Evolutionary conservation across 2,113 vertebrate genomes (phyloP), one percentile per base, ranked within the genome.

Genomic region (Cebus imitator): DNA sequence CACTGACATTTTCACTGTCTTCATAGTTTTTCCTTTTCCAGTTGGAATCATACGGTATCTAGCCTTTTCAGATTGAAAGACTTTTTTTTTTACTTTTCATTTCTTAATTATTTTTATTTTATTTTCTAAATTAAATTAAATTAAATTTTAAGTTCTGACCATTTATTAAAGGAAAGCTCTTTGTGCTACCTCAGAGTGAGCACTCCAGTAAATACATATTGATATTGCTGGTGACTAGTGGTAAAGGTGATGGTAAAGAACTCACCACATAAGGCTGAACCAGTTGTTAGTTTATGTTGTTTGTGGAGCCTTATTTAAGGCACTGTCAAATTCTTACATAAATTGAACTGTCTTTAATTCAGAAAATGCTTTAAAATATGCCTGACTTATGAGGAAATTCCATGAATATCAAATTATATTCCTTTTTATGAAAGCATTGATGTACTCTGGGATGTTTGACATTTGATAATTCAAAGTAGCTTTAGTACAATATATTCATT

Each of bases 291-390:
- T 66, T 70, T 92, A 1, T 58, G 48, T 64, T 72, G 10, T 48
- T 75, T 76, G 16, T 55, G 48, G 48, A 50, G n/a, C 5, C 7
- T 14, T 94, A 16, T 17, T 87, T 64, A 66, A 70, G 10, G 23
- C 37, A 50, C 30, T 94, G 11, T 70, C 55, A 72, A 27, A 89
- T 93, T 93, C 32, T 87, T 97, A 10, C 10, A 66, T 17, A 72
- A 80, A 52, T 12, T 35, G 2, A 96, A 57, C 37, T 75, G 61
- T 6, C 58, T 96, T 95, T 83, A 85, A 50, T 75, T 93, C 14
- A 86, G 25, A 78, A 96, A 85, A 85, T 93, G 14, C 30, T n/a
- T 92, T 55, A 86, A 95, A 68, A 23, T 14, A 64, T 40, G n/a
- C 25, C 25, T 93, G 75, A 48, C 13, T 84, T 68, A 13, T 43